A percentile compares a stretch with the other conserved stretches of the same genome.
Evolutionary conservation across 1,140 invertebrate species (phyloP).

Genomic region (Cyclina sinensis): DNA sequence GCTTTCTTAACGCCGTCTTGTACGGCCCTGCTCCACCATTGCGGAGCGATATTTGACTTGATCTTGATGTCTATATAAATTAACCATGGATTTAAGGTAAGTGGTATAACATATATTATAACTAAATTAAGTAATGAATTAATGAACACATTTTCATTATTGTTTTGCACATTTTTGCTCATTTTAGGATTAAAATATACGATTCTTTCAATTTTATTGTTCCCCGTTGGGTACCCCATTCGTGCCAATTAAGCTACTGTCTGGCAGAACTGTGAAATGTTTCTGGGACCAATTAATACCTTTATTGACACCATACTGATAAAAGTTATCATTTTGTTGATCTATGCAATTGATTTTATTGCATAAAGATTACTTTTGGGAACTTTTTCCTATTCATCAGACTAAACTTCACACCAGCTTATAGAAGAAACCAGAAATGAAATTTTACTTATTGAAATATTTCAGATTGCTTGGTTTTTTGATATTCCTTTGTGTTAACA

Average conservation of each 20-base stretch:
- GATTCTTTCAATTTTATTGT: background rate
- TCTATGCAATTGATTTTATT: background rate
- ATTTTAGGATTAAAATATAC: background rate
- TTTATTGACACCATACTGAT: constrained; percentile 35
- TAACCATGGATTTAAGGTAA: constrained; percentile 64
- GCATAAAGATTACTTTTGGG: background rate
- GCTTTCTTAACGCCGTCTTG: constrained; percentile 23
- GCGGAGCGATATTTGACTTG: constrained; percentile 8
- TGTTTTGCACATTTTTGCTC: background rate
- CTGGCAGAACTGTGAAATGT: background rate
- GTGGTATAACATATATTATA: background rate
- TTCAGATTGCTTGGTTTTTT: constrained; percentile 36
- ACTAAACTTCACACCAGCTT: too few relatives aligned
- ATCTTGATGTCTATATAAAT: constrained; percentile 1
- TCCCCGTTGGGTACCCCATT: constrained; percentile 50
- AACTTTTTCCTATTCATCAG: too few relatives aligned
- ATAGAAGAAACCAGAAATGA: too few relatives aligned
- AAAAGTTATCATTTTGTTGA: background rate
- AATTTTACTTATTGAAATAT: background rate
- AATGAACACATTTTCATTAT: background rate
- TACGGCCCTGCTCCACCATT: constrained; percentile 5
- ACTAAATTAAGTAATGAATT: background rate
- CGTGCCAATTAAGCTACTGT: constrained; percentile 31
- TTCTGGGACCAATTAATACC: background rate
- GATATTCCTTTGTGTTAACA: constrained; percentile 30